phyloP scores from a whole-genome alignment of 2,888 invertebrate species.

The Polymixis flavicincta region DNA sequence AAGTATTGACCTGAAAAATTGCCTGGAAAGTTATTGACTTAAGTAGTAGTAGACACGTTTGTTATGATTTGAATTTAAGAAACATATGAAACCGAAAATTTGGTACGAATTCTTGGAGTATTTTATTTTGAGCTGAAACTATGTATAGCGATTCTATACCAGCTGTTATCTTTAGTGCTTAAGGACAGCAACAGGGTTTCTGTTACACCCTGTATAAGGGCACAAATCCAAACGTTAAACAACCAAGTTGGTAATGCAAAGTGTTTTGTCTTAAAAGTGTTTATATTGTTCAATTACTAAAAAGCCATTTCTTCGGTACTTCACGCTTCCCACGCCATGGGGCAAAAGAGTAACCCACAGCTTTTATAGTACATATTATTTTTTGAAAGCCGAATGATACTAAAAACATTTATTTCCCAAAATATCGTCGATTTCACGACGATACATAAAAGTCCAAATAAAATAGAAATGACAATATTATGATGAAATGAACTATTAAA shows the following conservation, averaged over 20 bases:
- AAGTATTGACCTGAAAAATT: too few relatives aligned
- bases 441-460: slow-evolving; percentile 27
- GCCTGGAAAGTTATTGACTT: too few relatives aligned
- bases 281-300: neutral
- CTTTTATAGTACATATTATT: neutral
- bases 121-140: too few relatives aligned
- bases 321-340: slow-evolving; percentile 1
- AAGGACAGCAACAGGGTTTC: too few relatives aligned
- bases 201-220: too few relatives aligned
- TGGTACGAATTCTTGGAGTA: too few relatives aligned
- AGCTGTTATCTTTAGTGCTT: too few relatives aligned
- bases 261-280: neutral
- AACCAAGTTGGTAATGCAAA: neutral
- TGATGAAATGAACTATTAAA: slow-evolving; percentile 28
- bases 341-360: slow-evolving; percentile 10
- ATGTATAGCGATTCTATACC: too few relatives aligned
- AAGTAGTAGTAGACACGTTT: too few relatives aligned
- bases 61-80: too few relatives aligned
- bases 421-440: slow-evolving; percentile 12
- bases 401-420: slow-evolving; percentile 24
- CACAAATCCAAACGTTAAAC: neutral
- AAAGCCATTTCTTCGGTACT: neutral
- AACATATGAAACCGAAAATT: too few relatives aligned
- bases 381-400: slow-evolving; percentile 6
- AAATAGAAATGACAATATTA: slow-evolving; percentile 39